Evolutionary conservation across 2,113 vertebrate species (phyloP).

Genomic region (Grammomys dolichurus): DNA sequence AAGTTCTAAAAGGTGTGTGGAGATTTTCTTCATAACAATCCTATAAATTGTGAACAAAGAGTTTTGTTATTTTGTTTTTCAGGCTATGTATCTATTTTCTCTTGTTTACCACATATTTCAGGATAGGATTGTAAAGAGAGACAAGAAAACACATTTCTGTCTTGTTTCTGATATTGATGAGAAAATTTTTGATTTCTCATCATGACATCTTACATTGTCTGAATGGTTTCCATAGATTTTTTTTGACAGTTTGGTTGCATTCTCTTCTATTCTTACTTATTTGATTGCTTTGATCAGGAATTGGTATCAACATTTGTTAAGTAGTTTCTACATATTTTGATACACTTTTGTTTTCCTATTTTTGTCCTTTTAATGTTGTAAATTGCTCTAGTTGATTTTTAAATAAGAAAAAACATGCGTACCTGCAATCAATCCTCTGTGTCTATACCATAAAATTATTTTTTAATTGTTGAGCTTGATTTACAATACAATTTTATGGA

Average conservation of each 20-base stretch:
- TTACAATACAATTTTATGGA: not conserved
- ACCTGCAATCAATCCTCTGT: not conserved
- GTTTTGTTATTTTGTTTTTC: not conserved
- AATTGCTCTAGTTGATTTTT: not conserved
- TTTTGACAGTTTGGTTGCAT: not conserved
- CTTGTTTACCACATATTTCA: not conserved
- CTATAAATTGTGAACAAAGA: not conserved
- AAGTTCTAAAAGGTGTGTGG: not conserved
- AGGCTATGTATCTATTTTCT: not conserved
- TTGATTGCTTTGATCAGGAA: not conserved
- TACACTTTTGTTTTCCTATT: not conserved
- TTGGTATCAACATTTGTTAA: not conserved
- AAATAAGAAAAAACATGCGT: not conserved
- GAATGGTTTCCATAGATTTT: not conserved
- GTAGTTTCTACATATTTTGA: not conserved
- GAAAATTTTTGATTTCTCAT: not conserved
- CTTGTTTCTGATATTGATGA: not conserved
- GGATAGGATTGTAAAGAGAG: not conserved
- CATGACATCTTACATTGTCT: not conserved
- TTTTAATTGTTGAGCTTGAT: not conserved
- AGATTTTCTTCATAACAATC: not conserved
- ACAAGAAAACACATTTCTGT: not conserved
- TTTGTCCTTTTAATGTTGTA: too few relatives aligned
- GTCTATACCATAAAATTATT: not conserved
- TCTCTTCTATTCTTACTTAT: not conserved